Evolutionary conservation across 2,888 invertebrate species (phyloP).

Genomic region (Melieria omissa): DNA sequence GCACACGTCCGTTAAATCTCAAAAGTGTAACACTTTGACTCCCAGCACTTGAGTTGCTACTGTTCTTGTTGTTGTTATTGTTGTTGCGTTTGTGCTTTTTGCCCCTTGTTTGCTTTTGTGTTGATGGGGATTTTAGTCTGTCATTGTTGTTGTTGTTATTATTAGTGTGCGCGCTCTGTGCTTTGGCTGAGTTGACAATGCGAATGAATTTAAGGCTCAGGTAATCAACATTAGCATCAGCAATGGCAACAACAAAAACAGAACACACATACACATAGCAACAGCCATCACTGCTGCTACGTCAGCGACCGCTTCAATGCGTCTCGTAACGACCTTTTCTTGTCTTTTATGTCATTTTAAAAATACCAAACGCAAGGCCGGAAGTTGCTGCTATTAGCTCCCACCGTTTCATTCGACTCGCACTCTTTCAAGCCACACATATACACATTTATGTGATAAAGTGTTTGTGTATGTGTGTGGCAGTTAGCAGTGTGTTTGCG

Average conservation of each 20-base stretch:
- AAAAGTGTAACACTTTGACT: constrained; percentile 5
- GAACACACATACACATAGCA: constrained; percentile 16
- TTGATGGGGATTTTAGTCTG: constrained; percentile 27
- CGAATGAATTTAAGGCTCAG: not conserved
- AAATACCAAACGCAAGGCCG: constrained; percentile 13
- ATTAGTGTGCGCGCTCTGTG: constrained; percentile 6
- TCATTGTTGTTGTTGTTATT: constrained; percentile 28
- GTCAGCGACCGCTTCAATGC: not conserved
- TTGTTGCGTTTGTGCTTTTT: constrained; percentile 11
- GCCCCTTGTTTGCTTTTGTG: constrained; percentile 31
- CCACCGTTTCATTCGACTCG: no score
- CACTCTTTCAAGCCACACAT: no score
- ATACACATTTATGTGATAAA: no score
- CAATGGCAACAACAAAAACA: constrained; percentile 2
- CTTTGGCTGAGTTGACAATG: not conserved
- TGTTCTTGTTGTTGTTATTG: constrained; percentile 11
- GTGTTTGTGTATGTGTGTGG: no score
- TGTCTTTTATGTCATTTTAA: not conserved
- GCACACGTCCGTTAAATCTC: constrained; percentile 16
- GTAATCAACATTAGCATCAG: constrained; percentile 6
- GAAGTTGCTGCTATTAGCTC: constrained; percentile 9
- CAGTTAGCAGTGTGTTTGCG: no score
- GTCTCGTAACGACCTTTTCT: constrained; percentile 9
- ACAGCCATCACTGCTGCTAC: not conserved
- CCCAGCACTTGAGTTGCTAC: constrained; percentile 12